Conservation (phyloP, 2,888 invertebrate genomes). For the Cecidostiba fungosa region DNA sequence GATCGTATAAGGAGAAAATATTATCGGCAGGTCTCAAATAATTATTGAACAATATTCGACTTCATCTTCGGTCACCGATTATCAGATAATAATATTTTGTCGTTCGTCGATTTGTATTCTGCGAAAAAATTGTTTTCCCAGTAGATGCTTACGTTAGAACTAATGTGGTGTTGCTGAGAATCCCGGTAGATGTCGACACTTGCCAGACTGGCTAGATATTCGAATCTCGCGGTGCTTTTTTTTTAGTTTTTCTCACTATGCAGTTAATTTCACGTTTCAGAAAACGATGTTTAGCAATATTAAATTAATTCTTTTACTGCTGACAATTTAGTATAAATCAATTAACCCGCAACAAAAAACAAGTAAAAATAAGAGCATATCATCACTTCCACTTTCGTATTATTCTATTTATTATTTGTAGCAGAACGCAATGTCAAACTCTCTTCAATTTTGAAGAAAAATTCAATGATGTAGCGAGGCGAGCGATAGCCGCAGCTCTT, state of each 20-base stretch:
- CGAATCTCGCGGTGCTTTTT: neutral
- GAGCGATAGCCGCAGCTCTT: conserved; percentile 5
- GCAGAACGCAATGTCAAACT: neutral
- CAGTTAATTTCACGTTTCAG: neutral
- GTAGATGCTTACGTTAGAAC: neutral
- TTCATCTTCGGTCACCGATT: neutral
- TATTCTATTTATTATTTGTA: too few species aligned
- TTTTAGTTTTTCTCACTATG: neutral
- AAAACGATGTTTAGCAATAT: neutral
- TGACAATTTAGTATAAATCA: neutral
- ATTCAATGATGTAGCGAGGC: neutral
- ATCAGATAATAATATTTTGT: neutral
- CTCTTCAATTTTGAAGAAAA: neutral
- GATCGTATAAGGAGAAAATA: neutral
- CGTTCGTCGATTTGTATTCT: neutral
- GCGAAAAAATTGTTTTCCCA: neutral
- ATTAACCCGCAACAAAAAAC: neutral
- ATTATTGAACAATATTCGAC: neutral
- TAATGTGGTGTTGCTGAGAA: conserved; percentile 15
- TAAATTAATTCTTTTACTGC: neutral
- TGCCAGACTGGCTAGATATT: neutral
- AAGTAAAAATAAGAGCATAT: too few species aligned
- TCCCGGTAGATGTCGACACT: conserved; percentile 33
- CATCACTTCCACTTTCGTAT: neutral
- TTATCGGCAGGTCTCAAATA: neutral